Evolutionary conservation across 2,888 invertebrate species (phyloP).

Genomic region (Drosophila dives): DNA sequence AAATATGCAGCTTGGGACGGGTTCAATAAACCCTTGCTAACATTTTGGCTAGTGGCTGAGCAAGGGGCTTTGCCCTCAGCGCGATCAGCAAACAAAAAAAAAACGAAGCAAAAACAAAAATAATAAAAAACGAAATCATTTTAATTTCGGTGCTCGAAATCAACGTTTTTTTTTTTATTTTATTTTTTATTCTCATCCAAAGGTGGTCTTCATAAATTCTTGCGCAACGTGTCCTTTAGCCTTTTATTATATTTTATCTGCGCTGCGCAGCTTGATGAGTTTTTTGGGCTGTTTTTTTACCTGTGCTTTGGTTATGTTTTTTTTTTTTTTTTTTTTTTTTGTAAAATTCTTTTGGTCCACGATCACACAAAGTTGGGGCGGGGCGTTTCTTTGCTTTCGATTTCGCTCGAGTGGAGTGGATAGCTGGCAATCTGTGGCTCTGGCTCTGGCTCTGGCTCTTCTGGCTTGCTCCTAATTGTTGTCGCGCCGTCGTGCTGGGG

Average conservation of each 20-base stretch:
- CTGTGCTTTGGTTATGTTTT: constrained; percentile 12
- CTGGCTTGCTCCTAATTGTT: constrained; percentile 63
- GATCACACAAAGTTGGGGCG: constrained; percentile 43
- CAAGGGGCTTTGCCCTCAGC: constrained; percentile 62
- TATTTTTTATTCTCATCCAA: constrained; percentile 34
- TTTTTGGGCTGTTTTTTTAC: constrained; percentile 37
- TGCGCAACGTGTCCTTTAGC: constrained; percentile 77
- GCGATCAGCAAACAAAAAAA: not conserved
- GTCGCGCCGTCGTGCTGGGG: constrained; percentile 69
- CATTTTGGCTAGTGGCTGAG: constrained; percentile 58
- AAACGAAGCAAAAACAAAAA: not conserved
- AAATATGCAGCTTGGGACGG: constrained; percentile 61
- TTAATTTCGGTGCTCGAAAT: constrained; percentile 56
- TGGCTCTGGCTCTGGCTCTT: not conserved
- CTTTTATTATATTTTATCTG: constrained; percentile 76
- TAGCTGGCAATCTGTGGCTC: constrained; percentile 8
- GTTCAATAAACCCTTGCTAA: constrained; percentile 71
- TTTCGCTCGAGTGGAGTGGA: constrained; percentile 73
- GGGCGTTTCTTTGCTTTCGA: constrained; percentile 62
- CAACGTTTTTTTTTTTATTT: constrained; percentile 11
- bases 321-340: constrained; percentile 11
- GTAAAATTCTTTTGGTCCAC: constrained; percentile 55
- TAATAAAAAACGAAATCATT: constrained; percentile 50
- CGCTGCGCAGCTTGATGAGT: constrained; percentile 44
- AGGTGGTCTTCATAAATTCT: constrained; percentile 79